Evolutionary conservation across 2,113 vertebrate species (phyloP).

Genomic region (Triplophysa siluroides): DNA sequence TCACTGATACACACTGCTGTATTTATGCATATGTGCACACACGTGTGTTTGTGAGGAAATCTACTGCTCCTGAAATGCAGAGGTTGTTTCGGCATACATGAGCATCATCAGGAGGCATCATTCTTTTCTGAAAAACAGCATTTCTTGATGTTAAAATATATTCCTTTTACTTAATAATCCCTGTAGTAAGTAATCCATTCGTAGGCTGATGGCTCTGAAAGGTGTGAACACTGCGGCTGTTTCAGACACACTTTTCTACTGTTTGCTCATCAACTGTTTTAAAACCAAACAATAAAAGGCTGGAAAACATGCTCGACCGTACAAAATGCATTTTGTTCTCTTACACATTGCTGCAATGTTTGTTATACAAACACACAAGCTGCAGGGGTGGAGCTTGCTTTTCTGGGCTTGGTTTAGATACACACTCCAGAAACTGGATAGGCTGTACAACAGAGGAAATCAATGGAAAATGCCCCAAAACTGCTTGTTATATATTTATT

Average conservation of each 20-base stretch:
- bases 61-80: neutral
- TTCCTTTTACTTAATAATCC: too few species aligned
- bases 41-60: conserved; percentile 10
- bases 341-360: neutral
- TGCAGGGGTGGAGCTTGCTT: too few species aligned
- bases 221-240: too few species aligned
- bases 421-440: too few species aligned
- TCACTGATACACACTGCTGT: conserved; percentile 1
- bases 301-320: neutral
- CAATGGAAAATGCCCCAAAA: too few species aligned
- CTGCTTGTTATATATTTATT: too few species aligned
- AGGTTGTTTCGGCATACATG: neutral
- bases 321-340: neutral
- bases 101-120: neutral
- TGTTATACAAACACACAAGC: conserved; percentile 11
- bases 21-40: neutral
- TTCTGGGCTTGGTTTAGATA: too few species aligned
- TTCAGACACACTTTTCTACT: neutral
- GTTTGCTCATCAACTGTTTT: neutral
- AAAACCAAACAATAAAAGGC: neutral
- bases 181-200: too few species aligned
- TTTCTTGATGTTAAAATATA: too few species aligned
- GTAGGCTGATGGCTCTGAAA: too few species aligned
- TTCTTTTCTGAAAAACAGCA: too few species aligned
- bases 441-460: too few species aligned